phyloP scores from a whole-genome alignment of 2,113 vertebrate species.

The Amphiprion percula region DNA sequence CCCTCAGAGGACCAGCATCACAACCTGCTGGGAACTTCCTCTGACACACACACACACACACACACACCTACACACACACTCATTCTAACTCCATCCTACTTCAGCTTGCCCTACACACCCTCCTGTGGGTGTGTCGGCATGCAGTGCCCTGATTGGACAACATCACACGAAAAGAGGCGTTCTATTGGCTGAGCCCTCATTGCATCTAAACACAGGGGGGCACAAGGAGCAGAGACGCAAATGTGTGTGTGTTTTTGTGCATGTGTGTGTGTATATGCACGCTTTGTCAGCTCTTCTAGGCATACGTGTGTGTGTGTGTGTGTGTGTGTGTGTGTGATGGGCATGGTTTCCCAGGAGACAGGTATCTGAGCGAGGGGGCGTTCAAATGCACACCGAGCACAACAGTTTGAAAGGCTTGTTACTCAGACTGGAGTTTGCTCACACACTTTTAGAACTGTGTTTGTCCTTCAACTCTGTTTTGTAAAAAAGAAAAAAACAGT shows the following conservation, averaged over 20 bases:
- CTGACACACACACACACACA: constrained; percentile 23
- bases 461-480: constrained; percentile 60
- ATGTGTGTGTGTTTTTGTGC: constrained; percentile 15
- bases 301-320: constrained; percentile 16
- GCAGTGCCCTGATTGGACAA: constrained; percentile 59
- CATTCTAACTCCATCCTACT: constrained; percentile 6
- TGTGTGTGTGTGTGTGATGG: constrained; percentile 33
- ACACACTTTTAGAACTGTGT: constrained; percentile 42
- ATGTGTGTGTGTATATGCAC: neutral
- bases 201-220: constrained; percentile 24
- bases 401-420: constrained; percentile 66
- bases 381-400: constrained; percentile 67
- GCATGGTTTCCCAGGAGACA: constrained; percentile 78
- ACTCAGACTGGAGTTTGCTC: constrained; percentile 54
- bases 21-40: constrained; percentile 53
- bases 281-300: too few relatives aligned
- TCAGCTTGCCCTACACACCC: constrained; percentile 45
- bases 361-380: constrained; percentile 72
- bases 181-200: constrained; percentile 58
- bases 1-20: constrained; percentile 67
- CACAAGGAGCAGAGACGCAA: neutral
- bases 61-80: constrained; percentile 1
- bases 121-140: constrained; percentile 75
- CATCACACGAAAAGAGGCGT: constrained; percentile 3
- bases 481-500: neutral